These are phyloP conservation scores for Chondrilla cf. caribensis DNA, from an alignment of 37 sponge, comb jelly and placozoan species.

Conservation along the genomic window DNA sequence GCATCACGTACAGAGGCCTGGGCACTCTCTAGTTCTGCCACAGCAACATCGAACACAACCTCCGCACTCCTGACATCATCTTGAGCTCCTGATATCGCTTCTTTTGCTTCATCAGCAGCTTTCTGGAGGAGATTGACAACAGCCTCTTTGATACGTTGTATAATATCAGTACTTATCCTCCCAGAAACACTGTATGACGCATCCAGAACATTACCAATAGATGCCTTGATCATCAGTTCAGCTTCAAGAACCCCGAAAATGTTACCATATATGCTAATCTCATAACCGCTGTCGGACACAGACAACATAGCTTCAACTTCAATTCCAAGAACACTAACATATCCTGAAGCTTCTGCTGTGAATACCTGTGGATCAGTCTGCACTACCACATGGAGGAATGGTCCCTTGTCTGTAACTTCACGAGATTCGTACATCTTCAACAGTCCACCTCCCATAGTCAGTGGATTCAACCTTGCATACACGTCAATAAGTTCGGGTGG, in stretches of 20 bases:
- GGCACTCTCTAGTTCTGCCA: not conserved
- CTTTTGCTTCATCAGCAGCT: slow-evolving; percentile 1
- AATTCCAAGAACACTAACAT: slow-evolving; percentile 24
- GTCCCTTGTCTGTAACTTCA: slow-evolving; percentile 1
- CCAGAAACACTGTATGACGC: slow-evolving; percentile 8
- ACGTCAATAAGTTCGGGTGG: slow-evolving; percentile 15
- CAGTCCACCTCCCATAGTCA: slow-evolving; percentile 20
- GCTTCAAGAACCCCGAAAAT: slow-evolving; percentile 16
- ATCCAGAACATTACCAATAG: not conserved
- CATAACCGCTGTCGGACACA: slow-evolving; percentile 2
- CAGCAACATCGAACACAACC: not conserved
- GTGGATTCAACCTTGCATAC: not conserved
- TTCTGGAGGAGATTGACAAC: not conserved
- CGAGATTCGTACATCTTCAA: slow-evolving; percentile 26
- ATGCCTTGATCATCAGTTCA: not conserved
- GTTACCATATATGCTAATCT: slow-evolving; percentile 4
- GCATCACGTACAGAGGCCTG: not conserved
- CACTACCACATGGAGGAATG: slow-evolving; percentile 9
- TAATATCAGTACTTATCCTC: not conserved
- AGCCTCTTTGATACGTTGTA: not conserved
- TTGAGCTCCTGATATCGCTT: slow-evolving; percentile 1
- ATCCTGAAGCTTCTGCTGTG: slow-evolving; percentile 15
- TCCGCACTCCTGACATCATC: not conserved
- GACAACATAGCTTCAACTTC: slow-evolving; percentile 2
- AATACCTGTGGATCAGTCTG: not conserved